Evolutionary conservation across 1,140 invertebrate genomes (phyloP).

Genomic region (Aphaenogaster floridana): DNA sequence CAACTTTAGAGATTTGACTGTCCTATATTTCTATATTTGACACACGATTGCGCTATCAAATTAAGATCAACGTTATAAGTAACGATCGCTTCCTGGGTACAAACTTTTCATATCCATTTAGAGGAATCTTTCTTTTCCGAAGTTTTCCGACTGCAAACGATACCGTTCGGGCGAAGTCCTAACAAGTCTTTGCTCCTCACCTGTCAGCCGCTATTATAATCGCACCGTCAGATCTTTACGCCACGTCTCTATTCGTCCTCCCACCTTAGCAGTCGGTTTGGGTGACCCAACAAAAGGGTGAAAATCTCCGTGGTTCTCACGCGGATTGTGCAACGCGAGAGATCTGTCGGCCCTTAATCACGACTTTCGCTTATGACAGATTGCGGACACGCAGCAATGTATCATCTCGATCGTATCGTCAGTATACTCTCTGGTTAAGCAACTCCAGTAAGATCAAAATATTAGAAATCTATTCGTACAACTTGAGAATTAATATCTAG

Average conservation of each 20-base stretch:
- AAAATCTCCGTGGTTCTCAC: slow-evolving; percentile 78
- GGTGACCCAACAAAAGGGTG: slow-evolving; percentile 79
- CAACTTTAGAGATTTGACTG: neutral
- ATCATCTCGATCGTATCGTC: neutral
- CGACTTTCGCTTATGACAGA: neutral
- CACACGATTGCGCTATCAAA: neutral
- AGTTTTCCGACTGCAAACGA: neutral
- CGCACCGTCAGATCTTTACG: slow-evolving; percentile 77
- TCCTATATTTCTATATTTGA: neutral
- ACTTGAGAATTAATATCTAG: neutral
- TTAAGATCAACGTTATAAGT: neutral
- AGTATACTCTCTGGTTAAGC: neutral
- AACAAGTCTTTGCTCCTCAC: slow-evolving; percentile 63
- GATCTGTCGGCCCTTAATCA: slow-evolving; percentile 1
- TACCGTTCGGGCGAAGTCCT: slow-evolving; percentile 33
- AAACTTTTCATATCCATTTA: neutral
- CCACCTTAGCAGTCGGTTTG: slow-evolving; percentile 69
- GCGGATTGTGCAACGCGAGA: slow-evolving; percentile 13
- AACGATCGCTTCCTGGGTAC: neutral
- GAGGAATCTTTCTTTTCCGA: neutral
- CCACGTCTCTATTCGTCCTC: slow-evolving; percentile 80
- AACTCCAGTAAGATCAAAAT: neutral
- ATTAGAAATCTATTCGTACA: neutral
- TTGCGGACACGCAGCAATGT: neutral
- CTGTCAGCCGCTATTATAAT: slow-evolving; percentile 78